phyloP scores from a whole-genome alignment of 2,113 vertebrate species.

The Garra rufa region DNA sequence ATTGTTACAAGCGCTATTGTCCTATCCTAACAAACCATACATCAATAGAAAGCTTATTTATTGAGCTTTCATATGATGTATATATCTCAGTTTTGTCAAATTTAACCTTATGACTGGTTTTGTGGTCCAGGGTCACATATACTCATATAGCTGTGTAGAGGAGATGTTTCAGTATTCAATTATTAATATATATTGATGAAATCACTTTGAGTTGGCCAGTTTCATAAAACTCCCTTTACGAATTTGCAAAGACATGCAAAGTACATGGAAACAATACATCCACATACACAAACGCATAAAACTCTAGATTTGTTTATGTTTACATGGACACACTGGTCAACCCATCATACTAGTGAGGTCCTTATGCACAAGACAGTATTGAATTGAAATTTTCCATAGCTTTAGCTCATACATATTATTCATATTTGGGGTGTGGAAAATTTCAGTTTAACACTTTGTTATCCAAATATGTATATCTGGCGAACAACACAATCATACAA shows the following conservation, averaged over 20 bases:
- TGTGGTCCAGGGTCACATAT: too few species aligned
- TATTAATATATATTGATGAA: background rate
- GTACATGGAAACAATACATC: background rate
- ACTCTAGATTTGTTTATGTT: conserved; percentile 11
- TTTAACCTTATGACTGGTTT: too few species aligned
- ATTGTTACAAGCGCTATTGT: too few species aligned
- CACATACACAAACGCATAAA: background rate
- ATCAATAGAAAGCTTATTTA: too few species aligned
- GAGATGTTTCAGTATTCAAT: background rate
- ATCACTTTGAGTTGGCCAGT: background rate
- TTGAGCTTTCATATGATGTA: too few species aligned
- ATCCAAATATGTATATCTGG: background rate
- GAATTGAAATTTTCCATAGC: background rate
- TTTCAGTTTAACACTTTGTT: background rate
- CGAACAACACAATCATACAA: background rate
- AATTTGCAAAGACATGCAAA: conserved; percentile 21
- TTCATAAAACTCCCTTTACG: background rate
- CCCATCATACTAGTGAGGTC: background rate
- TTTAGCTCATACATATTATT: background rate
- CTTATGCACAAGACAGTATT: background rate
- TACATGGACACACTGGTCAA: background rate
- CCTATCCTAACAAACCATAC: too few species aligned
- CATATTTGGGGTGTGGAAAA: background rate
- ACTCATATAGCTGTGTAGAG: background rate
- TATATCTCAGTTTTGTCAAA: too few species aligned